These are phyloP conservation scores for Arctopsyche grandis DNA, from an alignment of 1,140 invertebrate species.

Conservation along the genomic window DNA sequence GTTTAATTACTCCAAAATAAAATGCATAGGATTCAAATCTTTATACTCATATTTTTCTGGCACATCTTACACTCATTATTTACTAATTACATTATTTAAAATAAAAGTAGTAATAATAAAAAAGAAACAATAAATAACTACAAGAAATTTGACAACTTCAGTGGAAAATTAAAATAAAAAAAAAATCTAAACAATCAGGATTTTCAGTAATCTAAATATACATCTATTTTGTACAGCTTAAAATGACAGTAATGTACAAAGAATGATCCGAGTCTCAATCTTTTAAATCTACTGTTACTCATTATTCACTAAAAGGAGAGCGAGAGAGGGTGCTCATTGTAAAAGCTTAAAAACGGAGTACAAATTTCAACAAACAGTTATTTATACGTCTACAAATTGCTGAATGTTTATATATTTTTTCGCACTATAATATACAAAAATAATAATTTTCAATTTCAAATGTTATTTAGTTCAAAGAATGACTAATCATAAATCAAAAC, in stretches of 20 bases:
- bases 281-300: slow-evolving; percentile 14
- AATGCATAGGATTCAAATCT: slow-evolving; percentile 16
- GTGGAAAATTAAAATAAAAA: slow-evolving; percentile 9
- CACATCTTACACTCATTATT: not conserved
- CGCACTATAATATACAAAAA: not conserved
- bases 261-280: slow-evolving; percentile 20
- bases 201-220: not conserved
- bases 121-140: not conserved
- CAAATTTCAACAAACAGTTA: not conserved
- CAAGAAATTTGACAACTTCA: not conserved
- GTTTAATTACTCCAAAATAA: not conserved
- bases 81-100: no score
- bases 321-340: not conserved
- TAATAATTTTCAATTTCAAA: slow-evolving; percentile 5
- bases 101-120: no score
- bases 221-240: slow-evolving; percentile 31
- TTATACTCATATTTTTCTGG: not conserved
- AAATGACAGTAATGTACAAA: slow-evolving; percentile 21
- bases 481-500: not conserved
- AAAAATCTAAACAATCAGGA: not conserved
- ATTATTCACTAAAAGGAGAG: not conserved
- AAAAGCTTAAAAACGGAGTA: not conserved
- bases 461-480: slow-evolving; percentile 1
- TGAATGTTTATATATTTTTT: slow-evolving; percentile 6
- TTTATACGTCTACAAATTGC: no score